Base-by-base conservation (phyloP, 2,113 vertebrate genomes). In the Chlorocebus sabaeus region DNA sequence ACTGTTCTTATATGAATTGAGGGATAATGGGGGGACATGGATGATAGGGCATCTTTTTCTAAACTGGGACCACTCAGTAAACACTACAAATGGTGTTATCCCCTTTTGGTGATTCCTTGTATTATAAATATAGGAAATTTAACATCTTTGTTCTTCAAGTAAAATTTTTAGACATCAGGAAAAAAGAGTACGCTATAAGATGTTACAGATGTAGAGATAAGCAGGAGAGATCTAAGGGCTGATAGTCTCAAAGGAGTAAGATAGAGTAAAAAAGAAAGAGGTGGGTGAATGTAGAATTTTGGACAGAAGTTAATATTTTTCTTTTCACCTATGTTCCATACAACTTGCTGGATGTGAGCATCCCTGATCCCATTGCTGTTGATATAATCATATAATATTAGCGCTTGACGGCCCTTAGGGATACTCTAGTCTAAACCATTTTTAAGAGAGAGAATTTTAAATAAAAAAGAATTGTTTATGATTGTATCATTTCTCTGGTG, bases 361-460 rank as follows among this genome's bases (percentile, higher is more conserved):
- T 7, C 23, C 30, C 22, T 61, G 22, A 89, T 30, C 18, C 20
- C 14, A 45, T 3, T 78, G 8, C 35, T 84, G 55, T 75, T 83
- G 59, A 40, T 50, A 50, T 2, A 97, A 72, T 67, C 55, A 82
- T 43, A 38, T 16, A 88, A 40, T 27, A 14, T 72, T 79, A 91
- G 59, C 25, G 1, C 23, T 64, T 79, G 35, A 52, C 1, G 93
- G 22, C 0, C 38, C 6, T 78, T 73, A 89, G 40, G 78, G 9
- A 61, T n/a, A 35, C 13, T 86, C 57, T 80, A 45, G 20, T 79
- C 45, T 45, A 97, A 83, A 79, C 12, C 8, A 13, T 86, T 97
- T 94, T 90, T 75, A 78, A 91, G 23, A 83, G 50, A 59, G 7
- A 89, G 13, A 55, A 81, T 52, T 97, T 95, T 93, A 86, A 43